Conservation (phyloP, 2,113 vertebrate genomes). For the Microcebus griseorufus region DNA sequence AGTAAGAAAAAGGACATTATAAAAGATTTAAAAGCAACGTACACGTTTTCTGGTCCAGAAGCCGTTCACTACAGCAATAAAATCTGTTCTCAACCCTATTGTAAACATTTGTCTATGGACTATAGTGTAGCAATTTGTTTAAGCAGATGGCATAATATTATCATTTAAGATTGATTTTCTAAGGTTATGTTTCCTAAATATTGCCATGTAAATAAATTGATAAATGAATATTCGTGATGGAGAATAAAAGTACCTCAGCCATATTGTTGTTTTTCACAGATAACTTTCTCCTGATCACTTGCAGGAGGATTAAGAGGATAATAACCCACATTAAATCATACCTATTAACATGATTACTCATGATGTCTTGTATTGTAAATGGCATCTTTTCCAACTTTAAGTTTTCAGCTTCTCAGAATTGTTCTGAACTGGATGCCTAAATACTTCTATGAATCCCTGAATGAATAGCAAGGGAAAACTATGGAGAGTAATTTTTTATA, state of each 20-base stretch:
- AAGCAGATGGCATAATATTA: slow-evolving; percentile 42
- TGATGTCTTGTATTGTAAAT: background rate
- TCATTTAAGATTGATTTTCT: slow-evolving; percentile 64
- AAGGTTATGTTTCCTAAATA: slow-evolving; percentile 44
- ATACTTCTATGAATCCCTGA: background rate
- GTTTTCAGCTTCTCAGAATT: background rate
- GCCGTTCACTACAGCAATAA: slow-evolving; percentile 48
- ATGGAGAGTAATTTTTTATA: background rate
- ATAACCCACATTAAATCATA: background rate
- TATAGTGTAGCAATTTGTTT: slow-evolving; percentile 44
- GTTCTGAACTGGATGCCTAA: background rate
- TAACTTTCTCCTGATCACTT: background rate
- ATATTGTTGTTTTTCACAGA: background rate
- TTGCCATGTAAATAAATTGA: slow-evolving; percentile 47
- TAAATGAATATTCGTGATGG: background rate
- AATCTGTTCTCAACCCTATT: slow-evolving; percentile 37
- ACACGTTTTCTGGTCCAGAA: slow-evolving; percentile 55
- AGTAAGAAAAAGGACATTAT: slow-evolving; percentile 66
- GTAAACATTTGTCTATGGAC: slow-evolving; percentile 56
- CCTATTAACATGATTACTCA: background rate
- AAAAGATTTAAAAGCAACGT: slow-evolving; percentile 75
- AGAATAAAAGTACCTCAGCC: background rate
- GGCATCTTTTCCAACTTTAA: background rate
- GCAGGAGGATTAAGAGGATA: background rate
- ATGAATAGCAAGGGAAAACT: background rate